phyloP scores from a whole-genome alignment of 1,140 invertebrate species.

The Drosophila kepulauana region DNA sequence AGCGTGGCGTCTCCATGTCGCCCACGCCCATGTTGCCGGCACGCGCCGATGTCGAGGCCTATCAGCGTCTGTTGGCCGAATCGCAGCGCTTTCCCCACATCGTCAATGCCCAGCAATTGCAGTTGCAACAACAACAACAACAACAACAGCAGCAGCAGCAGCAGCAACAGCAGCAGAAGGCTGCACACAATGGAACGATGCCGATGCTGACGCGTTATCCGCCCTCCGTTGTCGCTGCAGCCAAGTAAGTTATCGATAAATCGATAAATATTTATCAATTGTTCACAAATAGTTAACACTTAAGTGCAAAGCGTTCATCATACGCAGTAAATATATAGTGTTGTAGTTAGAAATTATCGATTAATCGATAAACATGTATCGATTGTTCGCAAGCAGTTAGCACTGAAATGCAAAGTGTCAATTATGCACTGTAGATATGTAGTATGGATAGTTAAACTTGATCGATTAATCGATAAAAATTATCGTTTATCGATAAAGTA shows the following conservation, averaged over 20 bases:
- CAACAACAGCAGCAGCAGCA: conserved; percentile 32
- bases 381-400: no score
- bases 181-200: conserved; percentile 60
- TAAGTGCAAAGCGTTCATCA: no score
- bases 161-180: conserved; percentile 63
- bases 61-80: conserved; percentile 64
- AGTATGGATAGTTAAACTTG: no score
- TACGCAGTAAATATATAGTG: no score
- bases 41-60: conserved; percentile 64
- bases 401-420: no score
- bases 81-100: conserved; percentile 72
- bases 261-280: neutral
- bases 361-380: no score
- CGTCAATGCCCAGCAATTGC: conserved; percentile 70
- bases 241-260: conserved; percentile 61
- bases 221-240: conserved; percentile 39
- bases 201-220: conserved; percentile 73
- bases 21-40: conserved; percentile 46
- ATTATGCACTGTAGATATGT: no score
- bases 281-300: neutral
- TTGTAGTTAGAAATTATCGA: no score
- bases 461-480: no score
- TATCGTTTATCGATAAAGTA: no score
- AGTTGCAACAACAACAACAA: conserved; percentile 61
- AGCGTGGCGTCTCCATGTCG: conserved; percentile 31